Evolutionary conservation across 2,888 invertebrate genomes (phyloP).

Genomic region (Drepanosiphum platanoidis): DNA sequence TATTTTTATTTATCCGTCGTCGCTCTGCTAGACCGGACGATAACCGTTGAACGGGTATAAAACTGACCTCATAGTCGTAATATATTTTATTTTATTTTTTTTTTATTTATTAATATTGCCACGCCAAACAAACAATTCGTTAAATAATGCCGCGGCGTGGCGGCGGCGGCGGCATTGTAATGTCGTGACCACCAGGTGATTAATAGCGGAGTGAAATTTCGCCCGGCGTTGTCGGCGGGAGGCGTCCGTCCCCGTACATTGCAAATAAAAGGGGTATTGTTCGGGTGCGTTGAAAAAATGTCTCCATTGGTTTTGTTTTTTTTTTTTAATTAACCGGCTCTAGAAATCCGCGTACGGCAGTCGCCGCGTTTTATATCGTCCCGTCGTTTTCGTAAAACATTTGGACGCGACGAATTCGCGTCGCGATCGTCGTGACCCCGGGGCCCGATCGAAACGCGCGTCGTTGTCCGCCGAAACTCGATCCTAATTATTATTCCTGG

Average conservation of each 20-base stretch:
- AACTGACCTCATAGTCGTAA: background rate
- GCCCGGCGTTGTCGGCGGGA: background rate
- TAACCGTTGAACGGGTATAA: no score
- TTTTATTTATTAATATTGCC: no score
- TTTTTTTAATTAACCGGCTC: background rate
- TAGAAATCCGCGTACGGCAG: background rate
- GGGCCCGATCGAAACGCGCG: background rate
- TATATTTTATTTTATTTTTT: no score
- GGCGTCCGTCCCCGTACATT: background rate
- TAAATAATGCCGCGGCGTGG: background rate
- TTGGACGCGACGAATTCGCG: background rate
- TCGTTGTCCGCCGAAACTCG: background rate
- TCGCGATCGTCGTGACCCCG: background rate
- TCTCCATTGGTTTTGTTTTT: background rate
- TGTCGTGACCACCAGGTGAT: background rate
- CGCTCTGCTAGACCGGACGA: no score
- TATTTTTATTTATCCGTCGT: no score
- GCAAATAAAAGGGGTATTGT: background rate
- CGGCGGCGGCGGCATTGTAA: background rate
- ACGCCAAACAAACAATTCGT: no score
- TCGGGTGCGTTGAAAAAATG: background rate
- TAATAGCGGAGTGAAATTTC: background rate
- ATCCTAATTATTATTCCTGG: background rate
- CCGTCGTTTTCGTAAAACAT: background rate
- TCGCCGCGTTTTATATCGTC: no score